Conservation (phyloP, 2,113 vertebrate genomes). For the Oreochromis tanganicae region DNA sequence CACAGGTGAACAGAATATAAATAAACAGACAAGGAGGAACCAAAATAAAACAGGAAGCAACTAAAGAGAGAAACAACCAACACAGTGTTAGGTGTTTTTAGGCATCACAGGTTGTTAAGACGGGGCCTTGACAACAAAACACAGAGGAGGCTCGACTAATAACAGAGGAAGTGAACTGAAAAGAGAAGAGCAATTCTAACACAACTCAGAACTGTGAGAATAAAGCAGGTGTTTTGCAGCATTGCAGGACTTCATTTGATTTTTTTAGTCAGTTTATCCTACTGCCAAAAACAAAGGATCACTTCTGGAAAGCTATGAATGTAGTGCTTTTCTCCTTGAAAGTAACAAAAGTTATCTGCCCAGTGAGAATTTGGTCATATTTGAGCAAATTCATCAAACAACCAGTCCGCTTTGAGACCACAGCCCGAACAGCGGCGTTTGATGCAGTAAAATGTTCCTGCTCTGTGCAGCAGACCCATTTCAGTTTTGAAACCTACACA, state of each 20-base stretch:
- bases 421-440: not conserved
- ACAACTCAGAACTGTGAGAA: not conserved
- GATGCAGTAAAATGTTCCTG: not conserved
- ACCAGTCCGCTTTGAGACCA: not conserved
- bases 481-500: not conserved
- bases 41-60: not conserved
- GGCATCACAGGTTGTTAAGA: not conserved
- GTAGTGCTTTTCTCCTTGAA: not conserved
- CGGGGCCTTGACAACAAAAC: not conserved
- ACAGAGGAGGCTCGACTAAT: not conserved
- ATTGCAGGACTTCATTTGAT: not conserved
- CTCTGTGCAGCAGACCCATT: not conserved
- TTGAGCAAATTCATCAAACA: not conserved
- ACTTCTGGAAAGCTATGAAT: not conserved
- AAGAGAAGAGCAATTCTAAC: not conserved
- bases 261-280: not conserved
- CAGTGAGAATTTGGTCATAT: not conserved
- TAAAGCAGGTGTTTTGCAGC: not conserved
- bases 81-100: not conserved
- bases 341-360: not conserved
- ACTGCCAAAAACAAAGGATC: not conserved
- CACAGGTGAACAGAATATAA: not conserved
- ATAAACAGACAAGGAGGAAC: not conserved
- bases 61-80: not conserved
- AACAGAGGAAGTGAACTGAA: not conserved